These are phyloP conservation scores for Sebastiscus tertius DNA, from an alignment of 2,797 vertebrate species.

Conservation along the genomic window DNA sequence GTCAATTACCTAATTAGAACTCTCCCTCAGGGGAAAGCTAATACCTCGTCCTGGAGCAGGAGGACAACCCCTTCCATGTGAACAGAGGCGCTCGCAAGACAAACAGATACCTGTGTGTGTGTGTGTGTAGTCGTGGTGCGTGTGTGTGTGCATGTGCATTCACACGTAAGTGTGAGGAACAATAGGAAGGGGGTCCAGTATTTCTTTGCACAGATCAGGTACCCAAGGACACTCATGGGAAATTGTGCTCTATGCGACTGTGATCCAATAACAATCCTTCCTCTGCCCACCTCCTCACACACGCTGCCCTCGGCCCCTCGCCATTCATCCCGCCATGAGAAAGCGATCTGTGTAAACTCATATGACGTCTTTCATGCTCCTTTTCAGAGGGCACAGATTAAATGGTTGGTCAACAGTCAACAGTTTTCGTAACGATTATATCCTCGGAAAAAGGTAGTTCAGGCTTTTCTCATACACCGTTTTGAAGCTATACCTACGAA, in stretches of 20 bases:
- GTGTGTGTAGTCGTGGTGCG: neutral
- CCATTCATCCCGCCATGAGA: slow-evolving; percentile 63
- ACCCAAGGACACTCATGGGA: slow-evolving; percentile 78
- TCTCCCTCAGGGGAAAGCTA: slow-evolving; percentile 83
- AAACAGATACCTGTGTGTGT: slow-evolving; percentile 76
- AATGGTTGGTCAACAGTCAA: slow-evolving; percentile 27
- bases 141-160: slow-evolving; percentile 27
- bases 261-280: slow-evolving; percentile 59
- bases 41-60: slow-evolving; percentile 75
- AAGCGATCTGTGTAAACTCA: slow-evolving; percentile 49
- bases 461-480: too few species aligned
- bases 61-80: slow-evolving; percentile 80
- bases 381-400: slow-evolving; percentile 43
- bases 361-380: slow-evolving; percentile 40
- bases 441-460: neutral
- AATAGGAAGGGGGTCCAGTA: slow-evolving; percentile 62
- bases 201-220: slow-evolving; percentile 75
- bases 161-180: slow-evolving; percentile 51
- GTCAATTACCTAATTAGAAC: slow-evolving; percentile 89
- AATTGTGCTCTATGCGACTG: slow-evolving; percentile 66
- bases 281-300: slow-evolving; percentile 57
- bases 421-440: neutral
- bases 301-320: slow-evolving; percentile 40
- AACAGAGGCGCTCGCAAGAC: slow-evolving; percentile 72
- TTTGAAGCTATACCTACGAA: too few species aligned